A percentile compares a stretch with the other conserved stretches of the same genome.
Evolutionary conservation across 30 jellyfish, hydroid and myxozoan species (phyloP).

Genomic region (Catostylus mosaicus): DNA sequence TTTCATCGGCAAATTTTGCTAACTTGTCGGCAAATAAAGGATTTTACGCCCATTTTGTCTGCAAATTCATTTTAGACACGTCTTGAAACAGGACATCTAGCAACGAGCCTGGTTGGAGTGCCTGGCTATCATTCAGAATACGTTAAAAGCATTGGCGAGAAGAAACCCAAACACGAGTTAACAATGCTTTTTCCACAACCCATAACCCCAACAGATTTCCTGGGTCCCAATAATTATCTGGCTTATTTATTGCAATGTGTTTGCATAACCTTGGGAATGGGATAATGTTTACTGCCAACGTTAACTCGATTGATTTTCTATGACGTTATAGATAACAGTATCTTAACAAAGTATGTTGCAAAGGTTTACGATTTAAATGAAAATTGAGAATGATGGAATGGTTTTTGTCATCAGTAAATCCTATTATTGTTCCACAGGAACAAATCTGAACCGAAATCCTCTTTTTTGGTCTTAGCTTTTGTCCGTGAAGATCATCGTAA

Average conservation of each 20-base stretch:
- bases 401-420: background rate
- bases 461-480: background rate
- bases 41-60: too few species aligned
- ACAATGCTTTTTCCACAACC: too few species aligned
- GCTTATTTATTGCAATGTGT: background rate
- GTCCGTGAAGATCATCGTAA: background rate
- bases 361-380: background rate
- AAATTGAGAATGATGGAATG: background rate
- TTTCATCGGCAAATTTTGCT: too few species aligned
- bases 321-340: background rate
- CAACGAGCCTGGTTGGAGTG: too few species aligned
- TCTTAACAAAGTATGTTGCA: background rate
- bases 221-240: background rate
- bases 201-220: too few species aligned
- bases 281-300: background rate
- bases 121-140: too few species aligned
- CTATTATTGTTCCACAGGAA: background rate
- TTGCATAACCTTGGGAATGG: background rate
- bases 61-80: too few species aligned
- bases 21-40: too few species aligned
- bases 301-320: background rate
- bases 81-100: too few species aligned
- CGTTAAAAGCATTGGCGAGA: too few species aligned
- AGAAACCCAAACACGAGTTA: too few species aligned
- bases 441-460: background rate